Percentiles rank a stretch among this genome's conserved stretches.
Evolutionary conservation across 2,113 vertebrate species (phyloP).

Genomic region (Merops nubicus): DNA sequence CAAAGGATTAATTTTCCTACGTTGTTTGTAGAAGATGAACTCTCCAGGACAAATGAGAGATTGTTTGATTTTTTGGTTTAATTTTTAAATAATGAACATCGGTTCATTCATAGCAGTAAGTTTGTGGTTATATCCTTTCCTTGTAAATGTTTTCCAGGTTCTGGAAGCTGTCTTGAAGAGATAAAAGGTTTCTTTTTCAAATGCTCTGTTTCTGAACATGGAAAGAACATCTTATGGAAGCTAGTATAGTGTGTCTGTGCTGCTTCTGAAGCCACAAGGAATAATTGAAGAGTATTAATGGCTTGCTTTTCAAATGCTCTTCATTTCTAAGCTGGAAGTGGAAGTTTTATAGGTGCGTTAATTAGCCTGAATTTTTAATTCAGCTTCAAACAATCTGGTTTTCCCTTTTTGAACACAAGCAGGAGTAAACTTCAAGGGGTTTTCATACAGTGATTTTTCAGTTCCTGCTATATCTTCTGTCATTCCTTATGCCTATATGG

Average conservation of each 20-base stretch:
- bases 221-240: not conserved
- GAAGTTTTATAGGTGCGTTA: not conserved
- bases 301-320: not conserved
- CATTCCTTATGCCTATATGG: not conserved
- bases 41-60: not conserved
- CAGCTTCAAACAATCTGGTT: not conserved
- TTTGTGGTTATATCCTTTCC: not conserved
- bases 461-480: not conserved
- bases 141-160: not conserved
- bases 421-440: not conserved
- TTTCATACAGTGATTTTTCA: not conserved
- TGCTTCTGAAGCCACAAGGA: constrained; percentile 11
- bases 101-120: not conserved
- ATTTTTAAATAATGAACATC: not conserved
- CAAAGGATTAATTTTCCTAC: not conserved
- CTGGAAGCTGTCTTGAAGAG: constrained; percentile 6
- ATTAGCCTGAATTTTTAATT: not conserved
- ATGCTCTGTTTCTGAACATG: not conserved
- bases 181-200: not conserved
- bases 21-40: not conserved
- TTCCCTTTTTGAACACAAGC: not conserved
- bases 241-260: not conserved
- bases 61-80: not conserved
- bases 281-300: not conserved
- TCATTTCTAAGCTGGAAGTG: not conserved